These are phyloP conservation scores for Poeciliopsis paucimaculata DNA, from an alignment of 2,797 vertebrate genomes.

Conservation along the genomic window DNA sequence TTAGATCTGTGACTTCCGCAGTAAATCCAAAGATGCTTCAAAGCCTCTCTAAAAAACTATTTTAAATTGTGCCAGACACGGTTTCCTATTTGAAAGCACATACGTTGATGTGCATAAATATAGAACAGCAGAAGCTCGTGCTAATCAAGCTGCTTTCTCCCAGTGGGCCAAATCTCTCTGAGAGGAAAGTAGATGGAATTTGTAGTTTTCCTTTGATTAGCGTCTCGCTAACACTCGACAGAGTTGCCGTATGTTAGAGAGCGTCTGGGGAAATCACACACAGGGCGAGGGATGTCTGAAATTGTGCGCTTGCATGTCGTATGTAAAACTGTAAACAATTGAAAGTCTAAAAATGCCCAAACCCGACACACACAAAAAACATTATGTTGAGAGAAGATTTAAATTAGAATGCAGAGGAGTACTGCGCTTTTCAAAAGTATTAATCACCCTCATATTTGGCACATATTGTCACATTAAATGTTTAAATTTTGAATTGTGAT, in stretches of 20 bases:
- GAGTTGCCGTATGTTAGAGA: constrained; percentile 7
- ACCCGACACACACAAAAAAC: background rate
- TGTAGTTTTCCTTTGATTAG: constrained; percentile 62
- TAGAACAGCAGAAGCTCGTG: constrained; percentile 15
- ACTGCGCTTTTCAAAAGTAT: background rate
- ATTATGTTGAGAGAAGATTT: background rate
- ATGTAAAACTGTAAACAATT: background rate
- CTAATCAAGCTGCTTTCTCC: constrained; percentile 59
- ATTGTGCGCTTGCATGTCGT: background rate
- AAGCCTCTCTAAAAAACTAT: background rate
- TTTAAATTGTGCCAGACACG: background rate
- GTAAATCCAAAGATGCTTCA: constrained; percentile 18
- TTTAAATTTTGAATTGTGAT: background rate
- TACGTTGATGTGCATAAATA: background rate
- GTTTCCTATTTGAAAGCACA: constrained; percentile 6
- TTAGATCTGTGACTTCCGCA: constrained; percentile 42
- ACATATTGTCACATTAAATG: background rate
- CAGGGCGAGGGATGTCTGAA: background rate
- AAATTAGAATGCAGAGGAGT: background rate
- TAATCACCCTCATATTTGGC: background rate
- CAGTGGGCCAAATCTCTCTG: constrained; percentile 34
- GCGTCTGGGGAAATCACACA: constrained; percentile 26
- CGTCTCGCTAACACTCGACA: constrained; percentile 51
- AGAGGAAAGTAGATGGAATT: constrained; percentile 58
- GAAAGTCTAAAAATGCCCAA: background rate